Evolutionary conservation across 2,797 vertebrate species (phyloP).

Genomic region (Atherinosoma microstoma): DNA sequence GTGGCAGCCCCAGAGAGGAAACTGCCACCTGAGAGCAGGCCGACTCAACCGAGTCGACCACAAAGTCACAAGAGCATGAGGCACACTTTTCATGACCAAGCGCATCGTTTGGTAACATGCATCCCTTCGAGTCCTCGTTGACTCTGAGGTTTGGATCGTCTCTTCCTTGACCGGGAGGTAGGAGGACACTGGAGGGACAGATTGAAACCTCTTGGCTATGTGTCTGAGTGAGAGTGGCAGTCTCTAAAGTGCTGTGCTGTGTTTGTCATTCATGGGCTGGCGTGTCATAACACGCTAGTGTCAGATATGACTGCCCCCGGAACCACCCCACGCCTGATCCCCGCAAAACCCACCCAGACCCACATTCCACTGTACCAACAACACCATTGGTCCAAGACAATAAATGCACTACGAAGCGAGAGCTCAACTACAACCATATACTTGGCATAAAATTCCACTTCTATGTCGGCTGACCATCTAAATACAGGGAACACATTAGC

Average conservation of each 20-base stretch:
- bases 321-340: slow-evolving; percentile 11
- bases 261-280: slow-evolving; percentile 73
- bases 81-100: slow-evolving; percentile 59
- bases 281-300: slow-evolving; percentile 69
- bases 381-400: slow-evolving; percentile 85
- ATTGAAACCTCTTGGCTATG: slow-evolving; percentile 60
- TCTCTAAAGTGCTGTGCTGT: slow-evolving; percentile 87
- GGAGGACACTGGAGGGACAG: slow-evolving; percentile 47
- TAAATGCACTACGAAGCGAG: slow-evolving; percentile 79
- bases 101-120: slow-evolving; percentile 54
- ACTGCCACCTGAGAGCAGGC: slow-evolving; percentile 41
- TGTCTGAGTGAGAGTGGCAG: slow-evolving; percentile 77
- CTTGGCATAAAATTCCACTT: slow-evolving; percentile 85
- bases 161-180: slow-evolving; percentile 13
- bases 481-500: slow-evolving; percentile 56
- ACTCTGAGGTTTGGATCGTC: slow-evolving; percentile 42
- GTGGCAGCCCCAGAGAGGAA: slow-evolving; percentile 21
- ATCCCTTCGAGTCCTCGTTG: slow-evolving; percentile 49
- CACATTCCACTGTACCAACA: slow-evolving; percentile 69
- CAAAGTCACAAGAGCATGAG: slow-evolving; percentile 60
- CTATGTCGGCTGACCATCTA: slow-evolving; percentile 56
- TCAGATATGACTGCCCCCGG: slow-evolving; percentile 41
- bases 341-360: slow-evolving; percentile 19
- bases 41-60: slow-evolving; percentile 40
- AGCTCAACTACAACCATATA: slow-evolving; percentile 83